phyloP scores from a whole-genome alignment of 2,113 vertebrate genomes.

The human (Homo sapiens) region GRCh38 chr12:100399001-100399500 shows the following conservation, averaged over 20 bases:
- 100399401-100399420: neutral
- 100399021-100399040: no score
- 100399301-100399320: neutral
- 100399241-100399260: neutral
- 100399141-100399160: neutral
- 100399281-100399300: neutral
- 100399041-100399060: no score
- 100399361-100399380: neutral
- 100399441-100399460: no score
- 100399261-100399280: fast-evolving
- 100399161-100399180: neutral
- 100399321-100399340: neutral
- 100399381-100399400: neutral
- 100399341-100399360: neutral
- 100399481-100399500: no score
- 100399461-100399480: no score
- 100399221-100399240: fast-evolving
- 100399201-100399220: fast-evolving
- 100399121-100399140: neutral
- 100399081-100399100: neutral
- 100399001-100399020: no score
- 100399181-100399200: fast-evolving
- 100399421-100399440: no score
- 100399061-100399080: neutral
- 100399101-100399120: neutral